Conservation (phyloP, 30 jellyfish, hydroid and myxozoan species). For the Pseudorhiza aurosa region DNA sequence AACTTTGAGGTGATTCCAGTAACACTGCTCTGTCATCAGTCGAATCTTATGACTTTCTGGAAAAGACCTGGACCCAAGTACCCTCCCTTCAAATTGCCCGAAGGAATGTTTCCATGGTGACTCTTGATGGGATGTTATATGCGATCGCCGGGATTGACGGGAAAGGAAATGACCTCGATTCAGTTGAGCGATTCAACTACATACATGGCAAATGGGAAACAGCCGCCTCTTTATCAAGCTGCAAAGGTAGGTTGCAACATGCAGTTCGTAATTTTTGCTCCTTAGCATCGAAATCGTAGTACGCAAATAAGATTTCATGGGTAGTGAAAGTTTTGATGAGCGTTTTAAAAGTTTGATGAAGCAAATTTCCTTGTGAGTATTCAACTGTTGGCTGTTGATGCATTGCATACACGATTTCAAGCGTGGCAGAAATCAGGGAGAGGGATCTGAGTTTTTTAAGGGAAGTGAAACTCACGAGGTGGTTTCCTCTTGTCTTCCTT, state of each 20-base stretch:
- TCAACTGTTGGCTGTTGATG: no score
- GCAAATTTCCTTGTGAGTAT: no score
- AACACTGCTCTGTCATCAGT: conserved; percentile 24
- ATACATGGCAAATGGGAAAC: conserved; percentile 60
- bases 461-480: no score
- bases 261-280: no score
- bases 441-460: no score
- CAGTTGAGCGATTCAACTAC: conserved; percentile 65
- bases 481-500: no score
- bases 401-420: no score
- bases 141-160: conserved; percentile 74
- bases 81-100: conserved; percentile 71
- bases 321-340: no score
- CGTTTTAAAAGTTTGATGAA: no score
- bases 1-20: conserved; percentile 8
- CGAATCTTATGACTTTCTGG: conserved; percentile 63
- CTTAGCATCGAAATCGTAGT: no score
- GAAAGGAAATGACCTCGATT: conserved; percentile 56
- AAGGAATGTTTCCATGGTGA: conserved; percentile 68
- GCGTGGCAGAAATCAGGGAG: no score
- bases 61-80: conserved; percentile 58
- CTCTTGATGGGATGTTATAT: conserved; percentile 75
- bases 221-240: conserved; percentile 66
- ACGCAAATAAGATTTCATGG: no score
- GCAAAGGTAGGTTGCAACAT: conserved; percentile 92